A percentile compares a stretch with the other conserved stretches of the same genome.
Conservation (phyloP, 2,113 vertebrate species). For the Zosterops hypoxanthus region DNA sequence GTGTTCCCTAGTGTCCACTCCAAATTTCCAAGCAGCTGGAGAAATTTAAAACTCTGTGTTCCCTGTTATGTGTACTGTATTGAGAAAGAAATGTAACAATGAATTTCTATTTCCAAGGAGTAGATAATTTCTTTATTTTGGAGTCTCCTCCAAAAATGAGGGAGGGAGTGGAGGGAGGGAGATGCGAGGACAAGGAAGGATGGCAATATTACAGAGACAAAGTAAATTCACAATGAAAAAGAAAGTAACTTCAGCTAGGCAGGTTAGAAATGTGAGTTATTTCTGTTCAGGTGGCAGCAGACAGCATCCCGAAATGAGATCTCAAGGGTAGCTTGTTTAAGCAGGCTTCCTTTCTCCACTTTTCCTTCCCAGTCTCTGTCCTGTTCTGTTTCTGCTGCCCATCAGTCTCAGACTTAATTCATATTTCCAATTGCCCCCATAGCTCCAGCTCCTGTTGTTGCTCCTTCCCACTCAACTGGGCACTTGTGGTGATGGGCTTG, state of each 20-base stretch:
- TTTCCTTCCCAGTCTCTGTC: not conserved
- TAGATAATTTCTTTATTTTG: not conserved
- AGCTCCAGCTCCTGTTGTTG: not conserved
- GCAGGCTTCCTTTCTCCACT: not conserved
- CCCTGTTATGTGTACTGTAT: not conserved
- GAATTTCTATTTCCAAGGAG: not conserved
- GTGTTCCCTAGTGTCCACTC: not conserved
- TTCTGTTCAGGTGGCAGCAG: not conserved
- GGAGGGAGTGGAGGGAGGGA: not conserved
- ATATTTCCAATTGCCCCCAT: fast-evolving
- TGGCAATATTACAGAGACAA: not conserved
- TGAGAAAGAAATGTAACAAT: not conserved
- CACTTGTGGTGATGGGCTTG: fast-evolving
- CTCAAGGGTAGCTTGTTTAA: not conserved
- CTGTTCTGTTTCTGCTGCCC: not conserved
- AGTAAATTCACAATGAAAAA: not conserved
- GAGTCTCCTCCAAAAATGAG: not conserved
- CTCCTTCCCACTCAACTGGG: not conserved
- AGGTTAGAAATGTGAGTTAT: not conserved
- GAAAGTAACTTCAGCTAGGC: not conserved
- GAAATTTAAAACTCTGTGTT: not conserved
- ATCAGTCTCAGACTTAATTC: fast-evolving
- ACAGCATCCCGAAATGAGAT: not conserved
- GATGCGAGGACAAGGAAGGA: not conserved
- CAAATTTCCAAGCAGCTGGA: not conserved